Base-by-base conservation (phyloP, 2,888 invertebrate genomes). In the Sphecodes monilicornis region DNA sequence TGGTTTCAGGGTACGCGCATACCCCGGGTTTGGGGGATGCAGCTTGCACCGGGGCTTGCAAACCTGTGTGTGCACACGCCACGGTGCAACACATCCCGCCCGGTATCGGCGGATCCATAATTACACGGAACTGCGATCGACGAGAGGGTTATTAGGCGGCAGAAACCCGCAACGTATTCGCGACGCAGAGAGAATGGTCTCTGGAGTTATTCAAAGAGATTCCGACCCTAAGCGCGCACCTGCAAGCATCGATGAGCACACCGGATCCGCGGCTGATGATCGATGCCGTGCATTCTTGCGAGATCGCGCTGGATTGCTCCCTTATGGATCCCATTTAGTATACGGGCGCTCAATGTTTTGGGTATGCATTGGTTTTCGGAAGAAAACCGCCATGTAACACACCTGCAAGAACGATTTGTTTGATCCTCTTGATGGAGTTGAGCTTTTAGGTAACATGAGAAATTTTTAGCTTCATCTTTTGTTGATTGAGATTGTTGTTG, bases 61-160 rank as follows among this genome's bases (percentile, higher is more conserved):
- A 50, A 57, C 39, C 60, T 82, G 82, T 57, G 43, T 57, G 57
- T 29, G 60, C 29, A 18, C 50, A 18, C 50, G 77, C 76, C 64
- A 75, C 76, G 60, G 46, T 69, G 69, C 71, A 69, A 80, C 75
- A 76, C 75, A 76, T 70, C 60, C 75, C 80, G 36, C 71, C 54
- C 81, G 72, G 79, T 81, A 83, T 80, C 82, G 85, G 86, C 80
- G 83, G 86, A 90, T 89, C 86, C 91, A 87, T 89, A 90, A 92
- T 90, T 91, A 90, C 85, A 77, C 84, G 87, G 83, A 85, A 84
- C 83, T 86, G 77, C 86, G 86, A 90, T 89, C 89, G 88, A 88
- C 84, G 87, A 87, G 80, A 86, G 87, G 88, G 85, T 89, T 89
- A 89, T 89, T 89, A 89, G 86, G 80, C 89, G 78, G 36, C 75